These are phyloP conservation scores for Sphecodes monilicornis DNA, from an alignment of 2,888 invertebrate genomes.

Conservation along the genomic window DNA sequence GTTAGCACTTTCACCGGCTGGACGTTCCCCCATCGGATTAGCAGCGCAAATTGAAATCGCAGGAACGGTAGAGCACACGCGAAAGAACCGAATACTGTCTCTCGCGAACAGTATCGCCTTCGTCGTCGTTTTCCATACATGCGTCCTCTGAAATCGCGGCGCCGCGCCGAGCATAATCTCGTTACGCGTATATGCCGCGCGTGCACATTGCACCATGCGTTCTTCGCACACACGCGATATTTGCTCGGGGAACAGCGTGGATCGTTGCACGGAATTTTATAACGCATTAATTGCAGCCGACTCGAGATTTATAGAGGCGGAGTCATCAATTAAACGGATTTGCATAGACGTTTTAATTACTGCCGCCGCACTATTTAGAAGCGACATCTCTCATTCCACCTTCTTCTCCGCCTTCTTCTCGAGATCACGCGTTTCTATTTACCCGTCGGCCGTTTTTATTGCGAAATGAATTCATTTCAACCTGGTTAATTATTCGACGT, in stretches of 20 bases:
- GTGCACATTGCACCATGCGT: no score
- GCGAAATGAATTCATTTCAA: neutral
- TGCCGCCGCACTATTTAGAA: slow-evolving; percentile 7
- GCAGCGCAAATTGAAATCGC: slow-evolving; percentile 23
- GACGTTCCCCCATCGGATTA: slow-evolving; percentile 19
- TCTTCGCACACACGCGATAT: neutral
- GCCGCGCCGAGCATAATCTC: neutral
- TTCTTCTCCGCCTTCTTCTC: neutral
- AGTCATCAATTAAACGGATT: slow-evolving; percentile 69
- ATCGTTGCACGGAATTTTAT: slow-evolving; percentile 64
- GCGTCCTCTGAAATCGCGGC: neutral
- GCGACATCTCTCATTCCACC: neutral
- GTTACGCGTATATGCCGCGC: neutral
- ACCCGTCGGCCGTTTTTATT: neutral
- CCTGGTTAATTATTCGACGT: neutral
- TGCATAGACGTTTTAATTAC: slow-evolving; percentile 74
- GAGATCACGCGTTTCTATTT: neutral
- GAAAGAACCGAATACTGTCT: slow-evolving; percentile 5
- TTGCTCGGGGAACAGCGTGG: slow-evolving; percentile 19
- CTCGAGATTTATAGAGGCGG: slow-evolving; percentile 67
- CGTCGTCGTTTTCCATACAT: neutral
- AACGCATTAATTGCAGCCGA: slow-evolving; percentile 65
- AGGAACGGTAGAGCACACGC: neutral
- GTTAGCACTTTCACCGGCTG: slow-evolving; percentile 25
- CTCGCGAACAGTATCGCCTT: neutral